A percentile compares a stretch with the other conserved stretches of the same genome.
These are phyloP conservation scores for Coccyzus lansbergi DNA, from an alignment of 2,797 vertebrate species.

Conservation along the genomic window DNA sequence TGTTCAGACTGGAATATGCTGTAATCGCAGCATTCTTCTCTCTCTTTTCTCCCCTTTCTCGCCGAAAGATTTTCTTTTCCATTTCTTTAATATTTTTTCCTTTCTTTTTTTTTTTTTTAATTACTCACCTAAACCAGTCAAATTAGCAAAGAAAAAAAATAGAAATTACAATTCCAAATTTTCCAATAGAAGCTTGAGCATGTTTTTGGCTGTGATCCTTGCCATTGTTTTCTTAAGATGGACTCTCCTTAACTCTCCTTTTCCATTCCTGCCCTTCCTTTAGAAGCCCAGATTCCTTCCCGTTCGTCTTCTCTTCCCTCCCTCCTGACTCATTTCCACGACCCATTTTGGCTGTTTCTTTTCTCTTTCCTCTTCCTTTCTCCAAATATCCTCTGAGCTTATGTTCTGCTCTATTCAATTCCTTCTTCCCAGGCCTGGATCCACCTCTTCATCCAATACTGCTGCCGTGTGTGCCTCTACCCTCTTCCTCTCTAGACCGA, in stretches of 20 bases:
- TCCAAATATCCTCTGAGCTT: neutral
- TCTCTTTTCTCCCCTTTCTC: neutral
- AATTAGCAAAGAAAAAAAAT: neutral
- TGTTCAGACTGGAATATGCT: neutral
- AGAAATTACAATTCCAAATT: neutral
- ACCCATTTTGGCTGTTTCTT: constrained; percentile 2
- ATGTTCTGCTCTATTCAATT: constrained; percentile 18
- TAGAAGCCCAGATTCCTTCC: constrained; percentile 8
- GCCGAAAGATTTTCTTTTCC: neutral
- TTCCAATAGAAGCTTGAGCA: neutral
- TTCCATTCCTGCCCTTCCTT: constrained; percentile 20
- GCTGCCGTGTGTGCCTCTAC: neutral
- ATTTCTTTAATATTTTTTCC: neutral
- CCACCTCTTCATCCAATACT: accelerated
- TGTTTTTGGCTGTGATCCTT: neutral
- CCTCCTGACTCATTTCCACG: constrained; percentile 57
- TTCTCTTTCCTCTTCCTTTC: constrained; percentile 37
- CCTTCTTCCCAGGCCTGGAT: neutral
- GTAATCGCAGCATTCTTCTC: neutral
- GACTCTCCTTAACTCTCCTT: constrained; percentile 27
- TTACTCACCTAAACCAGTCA: neutral
- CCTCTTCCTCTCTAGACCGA: neutral
- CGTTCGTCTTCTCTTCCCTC: constrained; percentile 18
- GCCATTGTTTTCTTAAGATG: constrained; percentile 12
- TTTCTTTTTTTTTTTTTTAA: too few species aligned